Base-by-base conservation (phyloP, 2,797 vertebrate genomes). In the Myiotriccus ornatus region DNA sequence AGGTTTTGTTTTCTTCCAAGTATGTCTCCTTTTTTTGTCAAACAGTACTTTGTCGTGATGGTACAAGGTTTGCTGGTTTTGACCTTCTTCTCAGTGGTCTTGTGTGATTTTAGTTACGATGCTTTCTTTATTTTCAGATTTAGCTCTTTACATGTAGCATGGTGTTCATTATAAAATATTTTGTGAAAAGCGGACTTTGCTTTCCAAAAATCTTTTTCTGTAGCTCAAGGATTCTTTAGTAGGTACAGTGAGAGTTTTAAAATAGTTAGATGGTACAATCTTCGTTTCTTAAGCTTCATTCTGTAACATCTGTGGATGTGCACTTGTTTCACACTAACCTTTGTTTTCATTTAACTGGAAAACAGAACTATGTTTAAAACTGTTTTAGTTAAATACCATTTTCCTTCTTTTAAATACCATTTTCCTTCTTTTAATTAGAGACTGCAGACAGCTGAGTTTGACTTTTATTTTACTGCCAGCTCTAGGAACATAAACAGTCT, bases 1-100 rank as follows among this genome's bases (percentile, higher is more conserved):
- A 49, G 12, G 11, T 49, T 52, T 34, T 13, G 10, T 43, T 50
- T 76, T 71, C 22, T 82, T 84, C 10, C 8, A 71, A 52, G 21
- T 30, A 32, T 0, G 0, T 6, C 13, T 70, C 3, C 24, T 24
- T 7, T 65, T 7, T 65, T 43, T 53, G 17, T 49, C 46, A 69
- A 6, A 5, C 32, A 44, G 5, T 63, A 55, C 59, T 74, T 80
- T 89, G 7, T 52, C 25, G 27, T 24, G 44, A 37, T 47, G 12
- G 15, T 53, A 53, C 15, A 28, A 64, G 7, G 3, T 35, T 69
- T 80, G 32, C 60, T 75, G 44, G 9, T 53, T 84, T 88, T 81
- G 30, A 71, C 15, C n/a, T 78, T 37, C 24, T 59, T 74, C 56
- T 90, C n/a, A 50, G 8, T 39, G 14, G 9, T 37, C 12, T 53